These are phyloP conservation scores for Henricia sp. DNA, from an alignment of 53 echinoderm and acorn worm species.

Conservation along the genomic window DNA sequence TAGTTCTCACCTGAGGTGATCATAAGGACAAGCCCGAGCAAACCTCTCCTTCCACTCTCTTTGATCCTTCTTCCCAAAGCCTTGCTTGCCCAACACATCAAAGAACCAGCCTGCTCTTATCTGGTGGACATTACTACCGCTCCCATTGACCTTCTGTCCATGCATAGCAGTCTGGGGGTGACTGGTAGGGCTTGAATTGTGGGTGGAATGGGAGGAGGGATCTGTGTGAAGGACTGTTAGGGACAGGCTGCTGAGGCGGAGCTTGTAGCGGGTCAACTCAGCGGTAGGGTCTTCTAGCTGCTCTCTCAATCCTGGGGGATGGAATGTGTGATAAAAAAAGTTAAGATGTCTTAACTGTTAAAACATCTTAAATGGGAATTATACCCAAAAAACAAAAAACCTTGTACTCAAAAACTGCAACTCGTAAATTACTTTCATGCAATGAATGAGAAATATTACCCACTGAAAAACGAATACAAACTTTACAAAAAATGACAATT, in stretches of 20 bases:
- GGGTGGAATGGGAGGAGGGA: conserved; percentile 61
- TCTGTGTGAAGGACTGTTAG: conserved; percentile 91
- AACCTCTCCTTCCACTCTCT: conserved; percentile 77
- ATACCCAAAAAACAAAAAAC: too few relatives aligned
- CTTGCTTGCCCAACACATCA: conserved; percentile 69
- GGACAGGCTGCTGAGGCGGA: conserved; percentile 90
- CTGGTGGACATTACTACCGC: conserved; percentile 57
- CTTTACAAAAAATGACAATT: too few relatives aligned
- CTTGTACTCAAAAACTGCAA: too few relatives aligned
- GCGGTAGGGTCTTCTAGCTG: conserved; percentile 66
- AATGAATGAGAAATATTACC: too few relatives aligned
- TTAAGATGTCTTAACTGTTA: too few relatives aligned
- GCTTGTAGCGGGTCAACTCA: conserved; percentile 90
- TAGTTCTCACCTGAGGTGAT: conserved; percentile 82
- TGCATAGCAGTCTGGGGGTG: background rate
- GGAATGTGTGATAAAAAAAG: too few relatives aligned
- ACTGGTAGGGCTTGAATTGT: conserved; percentile 10
- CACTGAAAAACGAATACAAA: too few relatives aligned
- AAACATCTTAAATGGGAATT: too few relatives aligned
- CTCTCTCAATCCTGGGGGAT: conserved; percentile 43
- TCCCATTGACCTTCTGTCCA: conserved; percentile 10
- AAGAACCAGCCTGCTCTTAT: conserved; percentile 80
- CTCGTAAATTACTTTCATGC: too few relatives aligned
- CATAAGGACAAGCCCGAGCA: conserved; percentile 88
- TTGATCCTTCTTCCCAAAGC: conserved; percentile 80